Evolutionary conservation across 1,140 invertebrate genomes (phyloP), one percentile per base, ranked within the genome.

Genomic region (Drosophila neocordata): DNA sequence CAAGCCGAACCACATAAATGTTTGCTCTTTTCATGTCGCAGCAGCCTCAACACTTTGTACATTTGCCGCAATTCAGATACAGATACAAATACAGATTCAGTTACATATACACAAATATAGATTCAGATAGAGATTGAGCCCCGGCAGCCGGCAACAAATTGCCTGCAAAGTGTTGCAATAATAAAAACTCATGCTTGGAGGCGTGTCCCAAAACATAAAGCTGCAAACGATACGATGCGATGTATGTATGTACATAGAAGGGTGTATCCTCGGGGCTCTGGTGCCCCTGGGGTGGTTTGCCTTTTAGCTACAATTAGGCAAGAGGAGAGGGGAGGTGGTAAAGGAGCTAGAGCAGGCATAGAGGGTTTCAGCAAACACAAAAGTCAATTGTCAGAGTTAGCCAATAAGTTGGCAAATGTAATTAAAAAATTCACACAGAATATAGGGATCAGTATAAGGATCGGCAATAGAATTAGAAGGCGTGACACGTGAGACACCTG

Each of bases 401-500:
- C 82, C 82, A 88, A 87, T 88, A 87, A 88, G 83, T 88, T 74
- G 79, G 41, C 72, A 89, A 83, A 88, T 89, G 84, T 79, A 88
- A 88, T 88, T 88, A 88, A 83, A 78, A 20, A 88, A 89, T 80
- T 82, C 79, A 79, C 79, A 79, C 72, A 68, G 64, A 44, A 44
- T 18, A 6, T 48, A 48, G 15, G 41, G 31, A 60, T 52, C 31
- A 41, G 75, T 24, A 59, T 57, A 8, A 7, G 55, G 53, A 48
- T 52, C 64, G 20, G 44, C 15, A 57, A 38, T 18, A 18, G 35
- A 53, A 48, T 66, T 61, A 62, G 56, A 69, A 68, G 89, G 89
- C 89, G 89, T 91, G 89, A 91, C 89, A 79, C 82, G 73, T 85
- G 77, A 91, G 79, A 91, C 89, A 91, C 89, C 89, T 91, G 89